Base-by-base conservation (phyloP, 2,113 vertebrate species). In the Gallinago paraguaiae region DNA sequence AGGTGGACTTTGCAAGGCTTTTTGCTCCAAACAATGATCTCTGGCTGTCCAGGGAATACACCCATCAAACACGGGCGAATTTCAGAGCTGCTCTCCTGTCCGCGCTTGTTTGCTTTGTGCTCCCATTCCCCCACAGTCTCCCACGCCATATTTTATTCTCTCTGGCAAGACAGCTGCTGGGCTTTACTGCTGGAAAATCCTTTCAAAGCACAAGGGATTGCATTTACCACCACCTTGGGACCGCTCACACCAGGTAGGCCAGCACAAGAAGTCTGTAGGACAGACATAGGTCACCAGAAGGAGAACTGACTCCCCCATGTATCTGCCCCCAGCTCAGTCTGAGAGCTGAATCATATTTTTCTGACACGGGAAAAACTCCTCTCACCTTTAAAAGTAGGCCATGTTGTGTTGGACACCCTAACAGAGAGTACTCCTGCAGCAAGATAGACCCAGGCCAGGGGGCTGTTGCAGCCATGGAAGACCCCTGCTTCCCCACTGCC, bases 141-240 rank as follows among this genome's bases (percentile, higher is more conserved):
- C 35, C 35, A 70, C 0, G 0, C 5, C 37, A 37, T 11, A 31
- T 20, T 59, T 77, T 68, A 33, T 45, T 60, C 35, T 28, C 68
- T 76, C 59, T 77, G 35, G 14, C 24, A 63, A 70, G 65, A 84
- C 7, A 7, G 30, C 6, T 70, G 37, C 4, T 17, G 17, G 43
- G 35, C 25, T 84, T 78, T 70, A 68, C 35, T 10, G 17, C 33
- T 51, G 76, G 43, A 68, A 89, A 84, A 54, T 39, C 19, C 56
- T 54, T 81, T 11, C 50, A 45, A 20, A 63, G 25, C 17, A 41
- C 0, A 1, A 13, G 14, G 54, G 50, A 41, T 20, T 4, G 2
- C 4, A 9, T 54, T 74, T 81, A 86, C 30, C 33, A 68, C 23
- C 25, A 37, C 23, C 3, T 27, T 60, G 25, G 1, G 8, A 43